Conservation (phyloP, 2,113 vertebrate genomes). For the Gymnarchus niloticus region DNA sequence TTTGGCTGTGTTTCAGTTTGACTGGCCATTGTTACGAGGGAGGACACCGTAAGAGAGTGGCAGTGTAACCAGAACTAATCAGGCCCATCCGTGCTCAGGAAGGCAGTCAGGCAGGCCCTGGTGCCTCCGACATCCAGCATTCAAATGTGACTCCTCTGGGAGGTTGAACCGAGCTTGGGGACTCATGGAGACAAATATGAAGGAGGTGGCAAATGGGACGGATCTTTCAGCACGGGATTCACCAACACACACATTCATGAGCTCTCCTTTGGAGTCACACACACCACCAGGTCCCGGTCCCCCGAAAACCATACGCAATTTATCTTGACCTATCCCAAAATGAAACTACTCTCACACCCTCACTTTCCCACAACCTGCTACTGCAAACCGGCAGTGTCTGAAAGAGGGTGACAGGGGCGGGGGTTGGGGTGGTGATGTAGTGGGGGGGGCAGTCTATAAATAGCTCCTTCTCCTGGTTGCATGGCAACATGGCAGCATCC, state of each 20-base stretch:
- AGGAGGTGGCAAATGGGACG: neutral
- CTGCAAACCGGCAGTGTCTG: conserved; percentile 48
- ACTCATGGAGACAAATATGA: neutral
- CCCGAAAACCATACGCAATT: neutral
- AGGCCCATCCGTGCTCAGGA: neutral
- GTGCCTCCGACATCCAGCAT: neutral
- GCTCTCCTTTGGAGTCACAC: neutral
- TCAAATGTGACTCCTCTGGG: neutral
- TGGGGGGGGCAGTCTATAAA: conserved; percentile 64
- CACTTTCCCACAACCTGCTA: conserved; percentile 39
- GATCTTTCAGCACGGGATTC: neutral
- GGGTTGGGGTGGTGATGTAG: conserved; percentile 40
- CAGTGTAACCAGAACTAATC: neutral
- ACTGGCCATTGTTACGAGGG: no score
- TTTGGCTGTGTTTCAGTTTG: no score
- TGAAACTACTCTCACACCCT: neutral
- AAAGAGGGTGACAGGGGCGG: conserved; percentile 53
- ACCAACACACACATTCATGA: neutral
- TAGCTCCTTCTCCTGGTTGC: conserved; percentile 70
- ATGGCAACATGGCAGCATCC: conserved; percentile 57
- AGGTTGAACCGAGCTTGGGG: neutral
- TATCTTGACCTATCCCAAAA: neutral
- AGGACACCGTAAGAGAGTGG: no score
- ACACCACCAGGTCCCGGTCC: neutral
- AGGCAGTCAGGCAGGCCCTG: neutral